Base-by-base conservation (phyloP, 37 sponge, comb jelly and placozoan species). In the Halisarca cf. caerulea region DNA sequence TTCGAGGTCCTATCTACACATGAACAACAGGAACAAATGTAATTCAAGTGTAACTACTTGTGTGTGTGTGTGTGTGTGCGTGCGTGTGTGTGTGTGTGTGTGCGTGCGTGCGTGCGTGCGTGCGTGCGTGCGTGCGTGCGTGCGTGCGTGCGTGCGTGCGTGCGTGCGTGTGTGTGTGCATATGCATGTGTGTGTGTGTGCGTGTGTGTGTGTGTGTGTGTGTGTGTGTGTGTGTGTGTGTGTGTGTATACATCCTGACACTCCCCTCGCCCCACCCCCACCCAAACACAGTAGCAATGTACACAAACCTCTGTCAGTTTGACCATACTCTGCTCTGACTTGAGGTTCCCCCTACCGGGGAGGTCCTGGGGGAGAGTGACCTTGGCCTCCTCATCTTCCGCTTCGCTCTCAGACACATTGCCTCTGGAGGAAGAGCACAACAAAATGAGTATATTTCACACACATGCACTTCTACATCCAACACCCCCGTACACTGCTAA, bases 321-420 rank as follows among this genome's bases (percentile, higher is more conserved):
- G 28, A 95, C 79, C 0, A 91, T 77, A 80, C 96, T 95, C 54
- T 90, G 94, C 53, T 88, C 59, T 2, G 86, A 39, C 41, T 80
- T 47, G 53, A 80, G 23, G 78, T 93, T 90, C 0, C 94, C 96
- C 83, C 88, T 44, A 3, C 96, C 94, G 3, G 94, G 91, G 11
- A 93, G 66, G 44, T 89, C 80, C 80, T 95, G 96, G 15, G 91
- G 89, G 4, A 93, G 58, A 0, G 89, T 90, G 40, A 95, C 91
- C 34, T 84, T 69, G 0, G 79, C 70, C 53, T 89, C 86, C n/a
- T 69, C 78, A 0, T 79, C 95, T 57, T 89, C 94, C 35, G 86
- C 89, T 54, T 95, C 96, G 88, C 96, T 95, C 82, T 95, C 96
- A 9, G 88, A 88, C 43, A 58, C 88, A 72, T 87, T 43, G 21